Conservation (phyloP, 2,797 vertebrate genomes). For the Sciurus vulgaris region DNA sequence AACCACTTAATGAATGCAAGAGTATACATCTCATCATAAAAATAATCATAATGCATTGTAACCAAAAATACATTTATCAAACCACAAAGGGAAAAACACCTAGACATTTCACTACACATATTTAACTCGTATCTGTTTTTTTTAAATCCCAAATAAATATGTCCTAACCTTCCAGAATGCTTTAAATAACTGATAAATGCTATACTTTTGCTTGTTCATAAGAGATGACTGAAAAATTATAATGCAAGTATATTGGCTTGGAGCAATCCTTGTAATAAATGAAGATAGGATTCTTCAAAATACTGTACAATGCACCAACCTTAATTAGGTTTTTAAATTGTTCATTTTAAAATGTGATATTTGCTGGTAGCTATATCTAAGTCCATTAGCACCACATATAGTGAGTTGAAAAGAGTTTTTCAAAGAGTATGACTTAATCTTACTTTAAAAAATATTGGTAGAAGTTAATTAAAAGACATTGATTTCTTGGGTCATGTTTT, state of each 20-base stretch:
- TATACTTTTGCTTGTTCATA: constrained; percentile 59
- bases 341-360: constrained; percentile 69
- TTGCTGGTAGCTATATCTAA: constrained; percentile 78
- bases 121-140: constrained; percentile 52
- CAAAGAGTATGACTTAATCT: constrained; percentile 52
- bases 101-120: constrained; percentile 12
- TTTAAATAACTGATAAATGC: constrained; percentile 39
- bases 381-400: constrained; percentile 81
- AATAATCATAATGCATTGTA: constrained; percentile 63
- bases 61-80: constrained; percentile 59
- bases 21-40: constrained; percentile 60
- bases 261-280: constrained; percentile 63
- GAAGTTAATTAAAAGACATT: constrained; percentile 61
- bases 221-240: constrained; percentile 61
- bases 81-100: constrained; percentile 38
- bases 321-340: constrained; percentile 60
- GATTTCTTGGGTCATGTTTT: constrained; percentile 53
- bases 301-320: constrained; percentile 59
- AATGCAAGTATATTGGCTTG: constrained; percentile 23
- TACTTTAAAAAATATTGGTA: constrained; percentile 32
- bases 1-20: constrained; percentile 51
- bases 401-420: constrained; percentile 55
- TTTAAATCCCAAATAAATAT: constrained; percentile 63
- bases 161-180: constrained; percentile 49
- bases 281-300: constrained; percentile 3